These are phyloP conservation scores for Xylophagus ater DNA, from an alignment of 2,888 invertebrate genomes.

Conservation along the genomic window DNA sequence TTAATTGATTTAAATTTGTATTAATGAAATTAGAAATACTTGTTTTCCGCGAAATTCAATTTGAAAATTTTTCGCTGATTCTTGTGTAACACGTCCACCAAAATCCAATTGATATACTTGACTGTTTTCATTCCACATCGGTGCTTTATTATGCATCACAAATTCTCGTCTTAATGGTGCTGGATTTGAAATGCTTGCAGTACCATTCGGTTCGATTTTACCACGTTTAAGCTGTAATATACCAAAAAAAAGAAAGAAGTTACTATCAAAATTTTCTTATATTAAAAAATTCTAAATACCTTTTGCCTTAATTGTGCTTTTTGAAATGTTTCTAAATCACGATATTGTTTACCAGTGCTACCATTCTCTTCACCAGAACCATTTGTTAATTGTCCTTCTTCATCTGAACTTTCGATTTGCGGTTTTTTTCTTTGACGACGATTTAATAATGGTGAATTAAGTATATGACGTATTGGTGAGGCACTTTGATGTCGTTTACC, in stretches of 20 bases:
- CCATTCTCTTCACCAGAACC: conserved; percentile 47
- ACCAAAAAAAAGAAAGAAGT: conserved; percentile 5
- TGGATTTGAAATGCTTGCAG: conserved; percentile 32
- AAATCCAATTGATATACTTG: conserved; percentile 99
- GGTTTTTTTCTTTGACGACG: conserved; percentile 64
- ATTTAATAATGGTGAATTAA: conserved; percentile 75
- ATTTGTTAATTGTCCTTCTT: conserved; percentile 50
- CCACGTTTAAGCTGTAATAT: conserved; percentile 57
- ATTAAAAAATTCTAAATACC: conserved; percentile 42
- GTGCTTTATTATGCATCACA: conserved; percentile 93
- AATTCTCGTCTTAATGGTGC: conserved; percentile 62
- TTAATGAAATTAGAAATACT: conserved; percentile 42
- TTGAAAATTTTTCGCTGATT: conserved; percentile 99
- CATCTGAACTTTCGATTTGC: conserved; percentile 71
- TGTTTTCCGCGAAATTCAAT: conserved; percentile 94
- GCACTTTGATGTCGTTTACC: conserved; percentile 65
- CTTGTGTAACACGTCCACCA: conserved; percentile 97
- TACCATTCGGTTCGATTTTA: conserved; percentile 47
- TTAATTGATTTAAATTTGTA: background rate
- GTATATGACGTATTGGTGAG: conserved; percentile 67
- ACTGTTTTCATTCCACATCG: conserved; percentile 98
- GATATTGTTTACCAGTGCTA: conserved; percentile 60
- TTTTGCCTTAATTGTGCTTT: conserved; percentile 85
- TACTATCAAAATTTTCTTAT: background rate
- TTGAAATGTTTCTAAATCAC: conserved; percentile 82